Evolutionary conservation across 1,140 invertebrate species (phyloP).

Genomic region (Bradysia coprophila): DNA sequence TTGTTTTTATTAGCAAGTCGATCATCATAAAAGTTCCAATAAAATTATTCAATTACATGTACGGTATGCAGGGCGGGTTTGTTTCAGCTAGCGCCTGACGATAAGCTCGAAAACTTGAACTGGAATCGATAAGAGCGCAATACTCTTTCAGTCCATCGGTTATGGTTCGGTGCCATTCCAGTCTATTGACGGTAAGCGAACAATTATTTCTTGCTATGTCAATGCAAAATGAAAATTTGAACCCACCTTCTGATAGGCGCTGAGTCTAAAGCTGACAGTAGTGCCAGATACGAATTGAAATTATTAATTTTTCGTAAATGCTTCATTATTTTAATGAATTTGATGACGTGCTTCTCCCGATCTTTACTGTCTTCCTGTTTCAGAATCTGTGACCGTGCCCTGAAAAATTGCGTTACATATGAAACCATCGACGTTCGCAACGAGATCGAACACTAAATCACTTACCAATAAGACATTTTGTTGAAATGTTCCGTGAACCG

Average conservation of each 20-base stretch:
- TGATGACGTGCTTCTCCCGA: constrained; percentile 88
- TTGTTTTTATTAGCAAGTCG: no score
- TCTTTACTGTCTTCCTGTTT: constrained; percentile 74
- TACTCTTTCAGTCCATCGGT: constrained; percentile 87
- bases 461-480: constrained; percentile 95
- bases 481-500: constrained; percentile 98
- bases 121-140: constrained; percentile 88
- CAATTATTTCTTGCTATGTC: no score
- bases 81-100: constrained; percentile 84
- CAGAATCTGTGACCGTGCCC: constrained; percentile 61
- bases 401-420: no score
- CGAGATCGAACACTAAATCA: background rate
- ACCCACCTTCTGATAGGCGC: constrained; percentile 60
- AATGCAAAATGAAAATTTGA: background rate
- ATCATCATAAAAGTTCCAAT: no score
- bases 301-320: constrained; percentile 92
- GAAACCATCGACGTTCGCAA: no score
- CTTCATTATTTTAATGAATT: constrained; percentile 99
- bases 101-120: constrained; percentile 88
- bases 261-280: constrained; percentile 91
- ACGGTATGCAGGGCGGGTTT: constrained; percentile 93
- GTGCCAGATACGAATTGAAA: constrained; percentile 94
- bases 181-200: constrained; percentile 23
- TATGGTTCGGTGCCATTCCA: constrained; percentile 90
- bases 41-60: constrained; percentile 57